Evolutionary conservation across 2,797 vertebrate species (phyloP).

Genomic region (Linurgus olivaceus): DNA sequence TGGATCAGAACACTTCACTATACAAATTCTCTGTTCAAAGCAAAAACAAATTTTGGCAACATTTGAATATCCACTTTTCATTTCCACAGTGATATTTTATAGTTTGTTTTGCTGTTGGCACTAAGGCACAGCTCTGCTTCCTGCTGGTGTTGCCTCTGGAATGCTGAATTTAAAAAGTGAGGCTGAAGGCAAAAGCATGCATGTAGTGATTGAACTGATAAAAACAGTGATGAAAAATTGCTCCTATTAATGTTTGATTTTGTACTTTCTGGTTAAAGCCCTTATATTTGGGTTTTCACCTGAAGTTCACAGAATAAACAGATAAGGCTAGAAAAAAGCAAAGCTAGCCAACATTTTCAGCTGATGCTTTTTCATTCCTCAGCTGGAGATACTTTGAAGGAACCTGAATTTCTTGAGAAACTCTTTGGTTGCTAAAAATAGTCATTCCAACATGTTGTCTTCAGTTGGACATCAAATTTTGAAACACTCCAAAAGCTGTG

Average conservation of each 20-base stretch:
- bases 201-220: neutral
- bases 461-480: neutral
- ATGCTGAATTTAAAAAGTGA: neutral
- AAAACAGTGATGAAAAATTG: neutral
- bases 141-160: neutral
- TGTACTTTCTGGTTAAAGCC: neutral
- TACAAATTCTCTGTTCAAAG: neutral
- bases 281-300: neutral
- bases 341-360: neutral
- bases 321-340: neutral
- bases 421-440: slow-evolving; percentile 1
- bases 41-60: neutral
- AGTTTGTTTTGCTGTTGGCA: neutral
- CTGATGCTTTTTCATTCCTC: slow-evolving; percentile 3
- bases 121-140: neutral
- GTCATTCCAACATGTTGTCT: neutral
- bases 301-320: neutral
- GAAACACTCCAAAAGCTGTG: neutral
- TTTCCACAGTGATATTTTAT: neutral
- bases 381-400: neutral
- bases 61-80: neutral
- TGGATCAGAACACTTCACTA: neutral
- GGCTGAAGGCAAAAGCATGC: neutral
- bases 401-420: slow-evolving; percentile 12
- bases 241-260: neutral